Evolutionary conservation across 2,888 invertebrate species (phyloP).

Genomic region (Melieria omissa): DNA sequence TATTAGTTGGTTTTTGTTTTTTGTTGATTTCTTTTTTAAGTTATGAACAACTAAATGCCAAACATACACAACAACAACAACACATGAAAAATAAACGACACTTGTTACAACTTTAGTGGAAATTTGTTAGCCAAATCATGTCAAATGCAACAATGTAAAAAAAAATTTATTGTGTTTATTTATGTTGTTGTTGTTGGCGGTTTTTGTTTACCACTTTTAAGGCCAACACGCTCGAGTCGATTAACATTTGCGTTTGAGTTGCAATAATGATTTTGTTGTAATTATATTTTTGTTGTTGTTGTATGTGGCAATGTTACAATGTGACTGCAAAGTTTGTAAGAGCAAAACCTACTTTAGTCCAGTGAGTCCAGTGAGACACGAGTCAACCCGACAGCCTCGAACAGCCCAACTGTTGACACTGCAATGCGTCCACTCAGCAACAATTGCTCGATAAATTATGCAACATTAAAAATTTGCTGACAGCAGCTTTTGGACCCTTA

Average conservation of each 20-base stretch:
- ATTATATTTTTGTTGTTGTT: background rate
- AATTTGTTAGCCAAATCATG: too few relatives aligned
- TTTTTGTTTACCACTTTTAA: too few relatives aligned
- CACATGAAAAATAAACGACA: background rate
- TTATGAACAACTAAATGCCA: background rate
- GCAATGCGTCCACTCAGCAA: background rate
- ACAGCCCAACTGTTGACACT: too few relatives aligned
- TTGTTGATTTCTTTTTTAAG: too few relatives aligned
- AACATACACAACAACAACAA: background rate
- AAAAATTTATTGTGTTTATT: too few relatives aligned
- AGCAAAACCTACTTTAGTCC: background rate
- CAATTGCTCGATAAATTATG: slow-evolving; percentile 1
- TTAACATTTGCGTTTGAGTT: background rate
- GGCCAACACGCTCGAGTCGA: too few relatives aligned
- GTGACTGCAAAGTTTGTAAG: background rate
- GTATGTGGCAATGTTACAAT: background rate
- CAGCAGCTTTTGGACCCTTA: background rate
- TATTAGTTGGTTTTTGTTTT: background rate
- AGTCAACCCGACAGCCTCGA: background rate
- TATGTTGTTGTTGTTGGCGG: too few relatives aligned
- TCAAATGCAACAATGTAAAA: too few relatives aligned
- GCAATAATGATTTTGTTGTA: background rate
- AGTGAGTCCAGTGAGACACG: background rate
- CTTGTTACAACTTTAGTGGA: too few relatives aligned
- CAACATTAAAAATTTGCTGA: background rate